phyloP scores from a whole-genome alignment of 2,797 vertebrate species.

The Neostethus bicornis region DNA sequence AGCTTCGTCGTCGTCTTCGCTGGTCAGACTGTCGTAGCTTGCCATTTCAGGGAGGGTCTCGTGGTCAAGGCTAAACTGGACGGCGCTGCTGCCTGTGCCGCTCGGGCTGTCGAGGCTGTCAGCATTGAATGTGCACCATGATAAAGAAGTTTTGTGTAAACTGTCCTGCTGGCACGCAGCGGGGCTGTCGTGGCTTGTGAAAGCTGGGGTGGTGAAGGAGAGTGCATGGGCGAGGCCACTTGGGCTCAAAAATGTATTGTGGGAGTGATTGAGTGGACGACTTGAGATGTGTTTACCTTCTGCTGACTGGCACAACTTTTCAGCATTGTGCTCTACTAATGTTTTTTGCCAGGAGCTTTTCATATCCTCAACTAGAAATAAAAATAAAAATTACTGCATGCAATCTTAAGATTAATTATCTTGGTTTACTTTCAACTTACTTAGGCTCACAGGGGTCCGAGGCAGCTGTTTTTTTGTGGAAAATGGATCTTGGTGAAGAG shows the following conservation, averaged over 20 bases:
- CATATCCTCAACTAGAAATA: constrained; percentile 66
- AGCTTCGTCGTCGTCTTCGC: constrained; percentile 46
- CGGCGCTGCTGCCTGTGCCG: constrained; percentile 40
- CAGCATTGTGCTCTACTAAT: constrained; percentile 67
- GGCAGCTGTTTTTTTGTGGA: constrained; percentile 84
- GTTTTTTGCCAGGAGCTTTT: constrained; percentile 80
- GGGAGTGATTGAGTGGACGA: constrained; percentile 3
- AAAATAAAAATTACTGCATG: too few relatives aligned
- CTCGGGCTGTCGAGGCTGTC: constrained; percentile 46
- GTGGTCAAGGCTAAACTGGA: constrained; percentile 69
- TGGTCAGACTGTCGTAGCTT: constrained; percentile 67
- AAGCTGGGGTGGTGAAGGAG: background rate
- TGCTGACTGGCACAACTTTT: constrained; percentile 36
- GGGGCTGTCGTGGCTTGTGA: constrained; percentile 15
- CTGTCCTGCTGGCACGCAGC: constrained; percentile 42
- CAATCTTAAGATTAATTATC: background rate
- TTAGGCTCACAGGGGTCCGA: constrained; percentile 89
- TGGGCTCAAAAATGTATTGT: background rate
- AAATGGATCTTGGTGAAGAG: constrained; percentile 83
- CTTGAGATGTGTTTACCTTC: constrained; percentile 18
- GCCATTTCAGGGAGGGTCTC: constrained; percentile 76
- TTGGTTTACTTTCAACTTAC: constrained; percentile 71
- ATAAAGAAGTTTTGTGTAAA: constrained; percentile 37
- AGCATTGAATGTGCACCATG: constrained; percentile 61
- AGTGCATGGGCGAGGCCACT: background rate